A percentile compares a stretch with the other conserved stretches of the same genome.
phyloP scores from a whole-genome alignment of 1,140 invertebrate species.

The Drosophila lini region DNA sequence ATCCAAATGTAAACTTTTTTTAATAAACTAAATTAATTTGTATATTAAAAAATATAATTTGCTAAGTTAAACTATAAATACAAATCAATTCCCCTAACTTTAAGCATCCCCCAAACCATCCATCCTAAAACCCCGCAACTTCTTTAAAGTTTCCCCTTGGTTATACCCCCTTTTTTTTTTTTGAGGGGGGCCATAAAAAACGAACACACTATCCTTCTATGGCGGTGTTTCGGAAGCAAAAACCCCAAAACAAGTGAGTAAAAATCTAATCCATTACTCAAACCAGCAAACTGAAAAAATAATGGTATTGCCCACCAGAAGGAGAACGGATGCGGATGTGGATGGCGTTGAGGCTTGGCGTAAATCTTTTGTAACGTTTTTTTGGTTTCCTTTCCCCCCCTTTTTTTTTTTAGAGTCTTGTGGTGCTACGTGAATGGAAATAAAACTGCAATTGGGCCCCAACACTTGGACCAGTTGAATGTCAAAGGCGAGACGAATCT shows the following conservation, averaged over 20 bases:
- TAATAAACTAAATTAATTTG: background rate
- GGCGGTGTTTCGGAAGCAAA: constrained; percentile 5
- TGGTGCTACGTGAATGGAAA: constrained; percentile 65
- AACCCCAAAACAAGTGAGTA: constrained; percentile 65
- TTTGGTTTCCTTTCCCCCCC: constrained; percentile 28
- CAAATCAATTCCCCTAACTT: background rate
- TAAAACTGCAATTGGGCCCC: constrained; percentile 70
- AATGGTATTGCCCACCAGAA: constrained; percentile 46
- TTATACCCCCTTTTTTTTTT: constrained; percentile 7
- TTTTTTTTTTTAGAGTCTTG: constrained; percentile 43
- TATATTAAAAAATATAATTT: background rate
- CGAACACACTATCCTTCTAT: constrained; percentile 25
- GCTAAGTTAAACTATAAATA: no score
- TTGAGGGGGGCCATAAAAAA: constrained; percentile 23
- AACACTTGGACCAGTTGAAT: constrained; percentile 70
- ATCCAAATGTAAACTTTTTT: no score
- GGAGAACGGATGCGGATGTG: constrained; percentile 3
- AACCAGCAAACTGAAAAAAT: constrained; percentile 68
- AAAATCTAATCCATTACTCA: constrained; percentile 82
- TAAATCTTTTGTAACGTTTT: constrained; percentile 79
- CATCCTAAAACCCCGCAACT: background rate
- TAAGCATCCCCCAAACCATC: background rate
- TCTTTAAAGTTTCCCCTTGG: constrained; percentile 9
- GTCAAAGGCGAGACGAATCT: constrained; percentile 69
- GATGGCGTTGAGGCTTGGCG: constrained; percentile 48